Evolutionary conservation across 2,888 invertebrate species (phyloP), one percentile per base, ranked within the genome.

Genomic region (Idaea dimidiata): DNA sequence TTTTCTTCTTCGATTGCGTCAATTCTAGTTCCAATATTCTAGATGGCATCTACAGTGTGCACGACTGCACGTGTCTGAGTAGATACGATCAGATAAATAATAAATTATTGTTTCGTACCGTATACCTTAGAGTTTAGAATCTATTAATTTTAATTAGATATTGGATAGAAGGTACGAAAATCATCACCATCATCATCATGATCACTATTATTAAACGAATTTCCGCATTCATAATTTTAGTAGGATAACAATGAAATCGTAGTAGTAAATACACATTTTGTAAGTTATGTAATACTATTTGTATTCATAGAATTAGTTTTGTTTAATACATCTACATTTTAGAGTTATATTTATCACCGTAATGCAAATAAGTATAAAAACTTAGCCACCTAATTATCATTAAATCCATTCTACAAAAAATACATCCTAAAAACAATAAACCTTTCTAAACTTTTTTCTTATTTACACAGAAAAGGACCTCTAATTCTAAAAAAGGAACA

Each of bases 1-100:
- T 72, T 75, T 74, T 78, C 71, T 76, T 62, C 67, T 69, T 66
- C 66, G 64, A 62, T 69, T 66, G 65, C 66, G 65, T 69, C 65
- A 65, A 66, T 65, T 66, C 66, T 64, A 66, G 60, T 62, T 67
- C 64, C 67, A 71, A 69, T 70, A 68, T 63, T 69, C 63, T 62
- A 59, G 67, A 71, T 71, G 63, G 68, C 61, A 66, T 60, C 56
- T 57, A 16, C 66, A 69, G 66, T 66, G 66, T 65, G 65, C 63
- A 62, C 61, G n/a, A n/a, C 61, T 62, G 63, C 61, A 62, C 61
- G 60, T 32, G 17, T 57, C 53, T 43, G 17, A 55, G 55, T 55
- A 55, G 24, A 60, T 10, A 43, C 56, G 16, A 7, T 3, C 14
- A 10, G 18, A 56, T 56, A 56, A 17, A 56, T 56, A 17, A 56